Evolutionary conservation across 2,888 invertebrate species (phyloP).

Genomic region (Sialis fuliginosa): DNA sequence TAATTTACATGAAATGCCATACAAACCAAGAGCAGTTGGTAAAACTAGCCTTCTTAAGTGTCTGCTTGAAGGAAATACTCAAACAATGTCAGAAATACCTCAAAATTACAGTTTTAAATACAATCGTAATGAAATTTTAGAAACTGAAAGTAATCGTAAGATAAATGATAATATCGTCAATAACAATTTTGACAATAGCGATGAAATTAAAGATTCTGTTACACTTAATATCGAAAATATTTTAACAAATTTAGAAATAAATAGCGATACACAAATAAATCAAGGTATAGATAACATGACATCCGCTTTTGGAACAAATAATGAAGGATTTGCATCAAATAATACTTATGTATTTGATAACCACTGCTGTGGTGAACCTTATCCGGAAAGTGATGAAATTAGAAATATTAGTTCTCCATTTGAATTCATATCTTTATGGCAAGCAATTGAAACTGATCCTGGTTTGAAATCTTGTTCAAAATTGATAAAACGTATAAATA

Average conservation of each 20-base stretch:
- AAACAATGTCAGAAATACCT: no score
- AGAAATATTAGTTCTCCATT: slow-evolving; percentile 15
- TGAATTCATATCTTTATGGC: slow-evolving; percentile 23
- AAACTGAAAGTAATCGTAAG: no score
- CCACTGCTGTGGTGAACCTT: slow-evolving; percentile 2
- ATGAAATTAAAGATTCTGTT: no score
- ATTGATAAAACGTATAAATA: slow-evolving; percentile 17
- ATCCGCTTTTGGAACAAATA: not conserved
- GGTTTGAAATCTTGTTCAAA: slow-evolving; percentile 18
- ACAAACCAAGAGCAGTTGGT: not conserved
- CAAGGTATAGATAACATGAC: not conserved
- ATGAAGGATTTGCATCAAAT: not conserved
- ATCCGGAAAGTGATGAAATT: not conserved
- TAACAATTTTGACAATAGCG: no score
- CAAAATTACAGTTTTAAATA: no score
- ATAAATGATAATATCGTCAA: no score
- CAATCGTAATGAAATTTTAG: no score
- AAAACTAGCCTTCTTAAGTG: not conserved
- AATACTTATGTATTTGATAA: not conserved
- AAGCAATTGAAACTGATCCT: slow-evolving; percentile 17
- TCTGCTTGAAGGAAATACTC: no score
- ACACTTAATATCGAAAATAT: not conserved
- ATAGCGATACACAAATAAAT: not conserved
- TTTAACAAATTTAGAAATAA: not conserved
- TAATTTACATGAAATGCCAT: not conserved